Evolutionary conservation across 2,888 invertebrate species (phyloP).

Genomic region (Bugulina stolonifera): DNA sequence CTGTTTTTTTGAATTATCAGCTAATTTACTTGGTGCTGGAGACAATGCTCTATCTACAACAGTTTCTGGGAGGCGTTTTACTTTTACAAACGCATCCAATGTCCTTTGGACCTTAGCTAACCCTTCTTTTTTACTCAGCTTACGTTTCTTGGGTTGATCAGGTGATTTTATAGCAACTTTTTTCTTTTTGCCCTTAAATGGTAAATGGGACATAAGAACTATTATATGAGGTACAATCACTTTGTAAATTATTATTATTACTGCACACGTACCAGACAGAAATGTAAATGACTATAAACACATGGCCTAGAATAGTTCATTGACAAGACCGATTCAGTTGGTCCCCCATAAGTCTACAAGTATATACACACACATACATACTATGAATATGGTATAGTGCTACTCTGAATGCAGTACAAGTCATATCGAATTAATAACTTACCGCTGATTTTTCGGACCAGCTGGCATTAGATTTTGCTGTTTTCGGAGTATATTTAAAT

Average conservation of each 20-base stretch:
- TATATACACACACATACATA: too few species aligned
- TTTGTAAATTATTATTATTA: too few species aligned
- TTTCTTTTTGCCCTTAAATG: not conserved
- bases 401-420: too few species aligned
- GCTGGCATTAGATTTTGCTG: not conserved
- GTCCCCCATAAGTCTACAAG: too few species aligned
- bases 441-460: not conserved
- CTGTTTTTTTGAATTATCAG: not conserved
- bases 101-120: not conserved
- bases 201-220: too few species aligned
- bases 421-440: too few species aligned
- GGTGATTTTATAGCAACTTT: not conserved
- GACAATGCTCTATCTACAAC: not conserved
- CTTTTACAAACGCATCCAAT: constrained; percentile 18
- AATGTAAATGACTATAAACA: too few species aligned
- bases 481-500: not conserved
- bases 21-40: not conserved
- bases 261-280: too few species aligned
- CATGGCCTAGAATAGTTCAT: too few species aligned
- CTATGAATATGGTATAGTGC: too few species aligned
- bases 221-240: too few species aligned
- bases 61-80: not conserved
- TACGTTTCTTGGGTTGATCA: not conserved
- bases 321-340: too few species aligned
- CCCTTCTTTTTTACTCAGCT: not conserved